A percentile compares a stretch with the other conserved stretches of the same genome.
Evolutionary conservation across 2,113 vertebrate species (phyloP).

Genomic region (Microtus ochrogaster): DNA sequence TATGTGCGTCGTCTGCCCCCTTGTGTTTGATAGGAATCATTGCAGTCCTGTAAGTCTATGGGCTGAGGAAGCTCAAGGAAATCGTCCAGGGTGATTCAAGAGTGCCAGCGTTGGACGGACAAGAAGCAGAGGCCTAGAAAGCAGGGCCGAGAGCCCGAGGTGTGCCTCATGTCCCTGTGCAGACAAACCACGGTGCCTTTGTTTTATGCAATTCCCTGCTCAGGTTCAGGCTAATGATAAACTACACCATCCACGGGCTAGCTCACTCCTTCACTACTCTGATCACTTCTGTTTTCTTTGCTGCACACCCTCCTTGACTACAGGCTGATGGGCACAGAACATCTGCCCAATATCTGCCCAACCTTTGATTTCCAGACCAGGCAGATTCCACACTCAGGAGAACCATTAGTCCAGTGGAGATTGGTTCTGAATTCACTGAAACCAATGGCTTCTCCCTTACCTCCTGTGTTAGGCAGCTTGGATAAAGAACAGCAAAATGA

Average conservation of each 20-base stretch:
- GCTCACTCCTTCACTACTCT: background rate
- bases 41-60: background rate
- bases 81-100: rapidly evolving
- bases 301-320: background rate
- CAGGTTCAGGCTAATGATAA: too few relatives aligned
- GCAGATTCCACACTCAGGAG: background rate
- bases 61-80: rapidly evolving
- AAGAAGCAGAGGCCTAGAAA: background rate
- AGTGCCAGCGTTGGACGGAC: rapidly evolving
- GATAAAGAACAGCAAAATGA: background rate
- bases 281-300: rapidly evolving
- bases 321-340: rapidly evolving
- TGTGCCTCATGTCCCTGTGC: background rate
- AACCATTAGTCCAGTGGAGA: background rate
- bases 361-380: background rate
- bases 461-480: background rate
- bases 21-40: background rate
- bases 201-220: background rate
- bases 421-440: background rate
- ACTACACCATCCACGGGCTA: too few relatives aligned
- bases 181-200: background rate
- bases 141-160: rapidly evolving
- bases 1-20: constrained; percentile 78
- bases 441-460: background rate
- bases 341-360: background rate